phyloP scores from a whole-genome alignment of 2,797 vertebrate species.

The Chaetodon trifasciatus region DNA sequence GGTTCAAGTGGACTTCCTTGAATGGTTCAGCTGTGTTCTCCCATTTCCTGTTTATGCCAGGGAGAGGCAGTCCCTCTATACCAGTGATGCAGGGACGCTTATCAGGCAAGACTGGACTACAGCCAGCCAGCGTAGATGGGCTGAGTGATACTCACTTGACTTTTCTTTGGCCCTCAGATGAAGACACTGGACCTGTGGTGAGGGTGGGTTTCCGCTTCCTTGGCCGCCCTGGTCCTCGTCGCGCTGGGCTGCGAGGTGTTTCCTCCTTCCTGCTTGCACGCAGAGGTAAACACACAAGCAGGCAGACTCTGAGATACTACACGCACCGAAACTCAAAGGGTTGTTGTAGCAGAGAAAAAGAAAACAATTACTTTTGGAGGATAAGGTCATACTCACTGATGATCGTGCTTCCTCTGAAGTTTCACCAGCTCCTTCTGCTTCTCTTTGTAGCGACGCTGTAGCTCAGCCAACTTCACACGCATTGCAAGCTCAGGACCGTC shows the following conservation, averaged over 20 bases:
- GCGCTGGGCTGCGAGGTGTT: conserved; percentile 92
- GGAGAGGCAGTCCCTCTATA: conserved; percentile 58
- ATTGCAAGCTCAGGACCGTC: conserved; percentile 94
- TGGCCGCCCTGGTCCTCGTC: conserved; percentile 93
- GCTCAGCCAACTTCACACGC: conserved; percentile 93
- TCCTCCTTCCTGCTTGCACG: conserved; percentile 91
- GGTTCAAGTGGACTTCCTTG: conserved; percentile 66
- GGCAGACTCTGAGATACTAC: conserved; percentile 12
- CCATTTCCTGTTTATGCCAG: conserved; percentile 80
- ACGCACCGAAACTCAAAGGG: background rate
- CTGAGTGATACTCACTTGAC: conserved; percentile 89
- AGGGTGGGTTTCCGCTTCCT: conserved; percentile 90
- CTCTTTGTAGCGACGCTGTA: conserved; percentile 96
- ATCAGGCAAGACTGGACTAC: conserved; percentile 55
- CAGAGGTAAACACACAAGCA: conserved; percentile 58
- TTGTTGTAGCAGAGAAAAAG: conserved; percentile 1
- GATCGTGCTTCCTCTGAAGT: conserved; percentile 94
- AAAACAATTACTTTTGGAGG: too few species aligned
- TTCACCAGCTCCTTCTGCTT: conserved; percentile 95
- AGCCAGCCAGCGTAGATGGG: conserved; percentile 51
- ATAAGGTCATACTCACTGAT: conserved; percentile 86
- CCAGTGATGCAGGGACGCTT: conserved; percentile 58
- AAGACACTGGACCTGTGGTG: conserved; percentile 74
- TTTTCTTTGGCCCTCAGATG: conserved; percentile 86
- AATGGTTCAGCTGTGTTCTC: conserved; percentile 66